These are phyloP conservation scores for Amphiduros pacificus DNA, from an alignment of 2,888 invertebrate species.

Conservation along the genomic window DNA sequence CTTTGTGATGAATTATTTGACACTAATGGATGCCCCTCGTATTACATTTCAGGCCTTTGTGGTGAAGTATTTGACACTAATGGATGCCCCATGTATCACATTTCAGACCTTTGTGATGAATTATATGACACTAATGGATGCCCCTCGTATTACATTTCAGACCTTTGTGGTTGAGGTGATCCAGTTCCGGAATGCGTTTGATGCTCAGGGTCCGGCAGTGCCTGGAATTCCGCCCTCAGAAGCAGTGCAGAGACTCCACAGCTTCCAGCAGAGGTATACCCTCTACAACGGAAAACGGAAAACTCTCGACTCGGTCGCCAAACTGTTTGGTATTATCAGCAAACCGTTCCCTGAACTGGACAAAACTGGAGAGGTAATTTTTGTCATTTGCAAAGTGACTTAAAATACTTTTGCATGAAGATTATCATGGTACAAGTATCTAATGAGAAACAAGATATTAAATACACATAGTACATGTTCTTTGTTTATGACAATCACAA, in stretches of 20 bases:
- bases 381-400: not conserved
- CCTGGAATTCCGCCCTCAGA: slow-evolving; percentile 57
- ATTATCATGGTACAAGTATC: not conserved
- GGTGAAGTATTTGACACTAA: not conserved
- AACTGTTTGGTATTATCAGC: slow-evolving; percentile 57
- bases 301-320: slow-evolving; percentile 59
- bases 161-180: slow-evolving; percentile 60
- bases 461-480: not conserved
- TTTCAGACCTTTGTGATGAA: not conserved
- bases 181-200: slow-evolving; percentile 60
- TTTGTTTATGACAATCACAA: too few relatives aligned
- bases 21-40: too few relatives aligned
- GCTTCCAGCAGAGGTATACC: slow-evolving; percentile 55
- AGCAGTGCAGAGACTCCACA: slow-evolving; percentile 53
- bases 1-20: too few relatives aligned
- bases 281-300: slow-evolving; percentile 54
- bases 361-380: slow-evolving; percentile 56
- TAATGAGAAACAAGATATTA: not conserved
- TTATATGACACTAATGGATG: too few relatives aligned
- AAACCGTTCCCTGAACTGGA: slow-evolving; percentile 59
- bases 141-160: slow-evolving; percentile 38
- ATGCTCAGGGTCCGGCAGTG: slow-evolving; percentile 57
- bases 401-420: not conserved
- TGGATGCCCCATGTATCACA: not conserved
- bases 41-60: too few relatives aligned